These are phyloP conservation scores for Macrobrachium nipponense DNA, from an alignment of 1,140 invertebrate species.

Conservation along the genomic window DNA sequence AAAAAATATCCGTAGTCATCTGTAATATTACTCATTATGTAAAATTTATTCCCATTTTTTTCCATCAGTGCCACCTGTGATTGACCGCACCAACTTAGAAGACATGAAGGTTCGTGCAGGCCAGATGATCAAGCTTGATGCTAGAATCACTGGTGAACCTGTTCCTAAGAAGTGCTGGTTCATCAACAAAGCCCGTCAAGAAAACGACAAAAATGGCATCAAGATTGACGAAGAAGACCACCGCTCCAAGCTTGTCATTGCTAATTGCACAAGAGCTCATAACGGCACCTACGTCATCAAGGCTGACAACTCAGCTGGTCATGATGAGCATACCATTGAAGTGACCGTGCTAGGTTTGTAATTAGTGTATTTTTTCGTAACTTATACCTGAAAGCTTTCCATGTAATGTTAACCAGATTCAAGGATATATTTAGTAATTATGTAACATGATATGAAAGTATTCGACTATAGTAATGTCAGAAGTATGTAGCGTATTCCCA, in stretches of 20 bases:
- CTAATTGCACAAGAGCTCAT: constrained; percentile 81
- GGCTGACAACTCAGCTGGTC: constrained; percentile 91
- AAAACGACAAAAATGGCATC: constrained; percentile 74
- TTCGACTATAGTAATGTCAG: no score
- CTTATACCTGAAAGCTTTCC: not conserved
- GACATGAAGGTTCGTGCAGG: constrained; percentile 88
- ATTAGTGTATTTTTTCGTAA: constrained; percentile 1
- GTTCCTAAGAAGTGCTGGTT: constrained; percentile 86
- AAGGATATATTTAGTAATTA: not conserved
- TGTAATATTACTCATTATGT: no score
- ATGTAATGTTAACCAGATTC: not conserved
- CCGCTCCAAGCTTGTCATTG: constrained; percentile 83
- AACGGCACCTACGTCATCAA: constrained; percentile 88
- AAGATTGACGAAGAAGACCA: constrained; percentile 88
- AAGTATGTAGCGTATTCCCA: no score
- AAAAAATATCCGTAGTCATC: no score
- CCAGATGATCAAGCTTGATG: constrained; percentile 87
- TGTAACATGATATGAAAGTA: not conserved
- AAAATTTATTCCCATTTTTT: constrained; percentile 6
- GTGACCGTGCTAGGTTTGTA: constrained; percentile 80
- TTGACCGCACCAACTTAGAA: constrained; percentile 92
- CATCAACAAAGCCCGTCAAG: constrained; percentile 82
- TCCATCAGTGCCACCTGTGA: constrained; percentile 85
- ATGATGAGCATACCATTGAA: constrained; percentile 90
- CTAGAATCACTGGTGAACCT: constrained; percentile 92